Conservation (phyloP, 2,113 vertebrate species). For the Zeus faber region DNA sequence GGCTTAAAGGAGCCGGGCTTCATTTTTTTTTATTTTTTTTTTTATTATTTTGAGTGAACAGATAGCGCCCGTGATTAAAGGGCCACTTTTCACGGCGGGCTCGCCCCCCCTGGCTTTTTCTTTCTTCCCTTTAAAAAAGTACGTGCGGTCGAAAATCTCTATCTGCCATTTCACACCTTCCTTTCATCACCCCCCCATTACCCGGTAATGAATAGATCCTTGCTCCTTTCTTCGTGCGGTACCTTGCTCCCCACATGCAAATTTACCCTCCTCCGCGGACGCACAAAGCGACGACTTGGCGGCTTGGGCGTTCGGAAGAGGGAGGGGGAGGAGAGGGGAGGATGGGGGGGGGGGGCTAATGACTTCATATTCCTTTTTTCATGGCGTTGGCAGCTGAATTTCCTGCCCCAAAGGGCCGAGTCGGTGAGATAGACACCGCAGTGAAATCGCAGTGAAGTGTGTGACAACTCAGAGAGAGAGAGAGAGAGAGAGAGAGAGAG, state of each 20-base stretch:
- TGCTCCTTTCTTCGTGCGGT: slow-evolving; percentile 31
- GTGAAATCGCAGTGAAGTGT: slow-evolving; percentile 29
- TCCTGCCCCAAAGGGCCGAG: not conserved
- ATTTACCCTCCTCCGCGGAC: slow-evolving; percentile 29
- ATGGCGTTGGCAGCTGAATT: not conserved
- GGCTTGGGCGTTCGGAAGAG: no score
- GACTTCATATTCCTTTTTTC: slow-evolving; percentile 57
- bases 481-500: not conserved
- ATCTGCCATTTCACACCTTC: slow-evolving; percentile 52
- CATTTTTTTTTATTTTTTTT: no score
- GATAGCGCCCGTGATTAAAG: slow-evolving; percentile 39
- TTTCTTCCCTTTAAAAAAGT: slow-evolving; percentile 50
- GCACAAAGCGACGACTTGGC: no score
- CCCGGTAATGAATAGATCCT: slow-evolving; percentile 60
- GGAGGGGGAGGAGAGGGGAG: slow-evolving; percentile 17
- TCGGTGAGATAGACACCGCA: slow-evolving; percentile 14
- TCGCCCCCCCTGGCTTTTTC: slow-evolving; percentile 45
- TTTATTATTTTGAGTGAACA: slow-evolving; percentile 21
- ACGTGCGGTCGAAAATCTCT: slow-evolving; percentile 41
- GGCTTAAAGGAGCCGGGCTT: no score
- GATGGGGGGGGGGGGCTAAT: slow-evolving; percentile 34
- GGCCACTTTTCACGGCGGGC: slow-evolving; percentile 22
- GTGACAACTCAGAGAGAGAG: slow-evolving; percentile 7
- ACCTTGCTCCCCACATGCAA: slow-evolving; percentile 46
- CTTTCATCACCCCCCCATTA: slow-evolving; percentile 64